A percentile compares a stretch with the other conserved stretches of the same genome.
Evolutionary conservation across 2,113 vertebrate genomes (phyloP).

Genomic region (Rhinolophus sinicus): DNA sequence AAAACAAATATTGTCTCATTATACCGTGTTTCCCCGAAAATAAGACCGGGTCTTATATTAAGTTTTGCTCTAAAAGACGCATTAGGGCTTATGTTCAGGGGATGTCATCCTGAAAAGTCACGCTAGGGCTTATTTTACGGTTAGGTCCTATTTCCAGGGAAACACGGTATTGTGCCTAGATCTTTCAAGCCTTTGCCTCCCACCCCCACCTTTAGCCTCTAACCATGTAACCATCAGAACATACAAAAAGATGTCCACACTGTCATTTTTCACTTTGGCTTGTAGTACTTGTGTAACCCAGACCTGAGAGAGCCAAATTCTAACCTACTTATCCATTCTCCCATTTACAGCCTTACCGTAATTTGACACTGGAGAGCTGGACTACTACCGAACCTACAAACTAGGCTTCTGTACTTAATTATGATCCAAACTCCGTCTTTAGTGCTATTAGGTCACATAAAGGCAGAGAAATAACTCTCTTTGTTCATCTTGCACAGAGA

Average conservation of each 20-base stretch:
- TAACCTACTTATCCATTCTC: not conserved
- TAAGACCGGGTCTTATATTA: too few species aligned
- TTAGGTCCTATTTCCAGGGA: too few species aligned
- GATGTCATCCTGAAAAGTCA: too few species aligned
- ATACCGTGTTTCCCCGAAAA: too few species aligned
- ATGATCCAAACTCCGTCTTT: not conserved
- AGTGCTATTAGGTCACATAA: not conserved
- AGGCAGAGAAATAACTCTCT: not conserved
- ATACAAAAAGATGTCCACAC: not conserved
- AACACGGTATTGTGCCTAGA: too few species aligned
- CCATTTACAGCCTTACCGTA: not conserved
- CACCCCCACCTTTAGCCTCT: accelerated
- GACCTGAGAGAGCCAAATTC: not conserved
- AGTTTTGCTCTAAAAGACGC: too few species aligned
- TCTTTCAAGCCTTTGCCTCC: not conserved
- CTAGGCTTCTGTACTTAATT: not conserved
- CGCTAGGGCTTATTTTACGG: too few species aligned
- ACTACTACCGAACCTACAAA: not conserved
- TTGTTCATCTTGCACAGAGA: not conserved
- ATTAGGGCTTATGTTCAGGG: too few species aligned
- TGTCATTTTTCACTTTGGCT: not conserved
- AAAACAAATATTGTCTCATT: not conserved
- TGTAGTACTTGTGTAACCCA: not conserved
- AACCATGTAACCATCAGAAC: not conserved
- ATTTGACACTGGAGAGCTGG: not conserved